phyloP scores from a whole-genome alignment of 2,797 vertebrate genomes.

The Steatocranus sp. region DNA sequence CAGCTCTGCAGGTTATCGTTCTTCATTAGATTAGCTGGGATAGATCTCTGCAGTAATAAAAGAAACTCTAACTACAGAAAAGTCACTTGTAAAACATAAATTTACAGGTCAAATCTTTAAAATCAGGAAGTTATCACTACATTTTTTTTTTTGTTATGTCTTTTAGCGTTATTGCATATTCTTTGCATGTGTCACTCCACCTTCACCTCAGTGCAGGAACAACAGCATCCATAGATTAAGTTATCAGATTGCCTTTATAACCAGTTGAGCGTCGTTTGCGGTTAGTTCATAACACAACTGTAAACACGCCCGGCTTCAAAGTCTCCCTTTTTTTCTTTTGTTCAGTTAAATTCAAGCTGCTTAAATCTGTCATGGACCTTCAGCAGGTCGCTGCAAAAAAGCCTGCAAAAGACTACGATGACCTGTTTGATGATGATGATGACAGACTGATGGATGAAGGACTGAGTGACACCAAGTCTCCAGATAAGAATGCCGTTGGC shows the following conservation, averaged over 20 bases:
- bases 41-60: not conserved
- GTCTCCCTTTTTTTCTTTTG: not conserved
- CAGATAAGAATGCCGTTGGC: slow-evolving; percentile 57
- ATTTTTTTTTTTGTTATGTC: not conserved
- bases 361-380: not conserved
- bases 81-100: not conserved
- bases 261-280: not conserved
- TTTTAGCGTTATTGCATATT: not conserved
- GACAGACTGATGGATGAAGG: slow-evolving; percentile 79
- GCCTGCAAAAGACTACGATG: slow-evolving; percentile 74
- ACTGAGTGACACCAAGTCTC: slow-evolving; percentile 68
- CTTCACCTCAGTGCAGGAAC: not conserved
- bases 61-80: not conserved
- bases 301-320: not conserved
- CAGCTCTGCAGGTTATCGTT: not conserved
- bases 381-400: slow-evolving; percentile 28
- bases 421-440: slow-evolving; percentile 89
- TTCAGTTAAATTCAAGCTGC: not conserved
- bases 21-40: not conserved
- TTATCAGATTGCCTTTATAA: not conserved
- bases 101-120: not conserved
- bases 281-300: not conserved
- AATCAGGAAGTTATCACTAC: not conserved
- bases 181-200: not conserved
- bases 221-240: not conserved